Percentiles rank a stretch among this genome's conserved stretches.
Conservation (phyloP, 2,888 invertebrate species). For the Hirtodrosophila confusa region DNA sequence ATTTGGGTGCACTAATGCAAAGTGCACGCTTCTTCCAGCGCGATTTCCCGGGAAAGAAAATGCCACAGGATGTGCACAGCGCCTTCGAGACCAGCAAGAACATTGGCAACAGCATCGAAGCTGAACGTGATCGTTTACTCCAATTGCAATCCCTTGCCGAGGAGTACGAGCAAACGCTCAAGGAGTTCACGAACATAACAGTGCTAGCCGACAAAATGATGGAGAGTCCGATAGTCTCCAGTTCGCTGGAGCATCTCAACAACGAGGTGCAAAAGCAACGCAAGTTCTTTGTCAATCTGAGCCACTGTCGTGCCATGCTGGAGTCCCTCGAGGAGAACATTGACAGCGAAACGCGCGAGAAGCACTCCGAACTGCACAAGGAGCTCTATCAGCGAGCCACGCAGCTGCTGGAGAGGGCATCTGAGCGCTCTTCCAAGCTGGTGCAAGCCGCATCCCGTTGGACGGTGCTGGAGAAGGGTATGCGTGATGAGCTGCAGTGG, state of each 20-base stretch:
- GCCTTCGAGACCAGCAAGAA: slow-evolving; percentile 89
- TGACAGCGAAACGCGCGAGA: slow-evolving; percentile 90
- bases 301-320: slow-evolving; percentile 93
- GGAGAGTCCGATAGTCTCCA: slow-evolving; percentile 90
- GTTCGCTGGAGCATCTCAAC: slow-evolving; percentile 91
- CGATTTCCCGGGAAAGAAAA: slow-evolving; percentile 89
- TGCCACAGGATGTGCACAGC: slow-evolving; percentile 87
- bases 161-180: slow-evolving; percentile 94
- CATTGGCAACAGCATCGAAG: slow-evolving; percentile 88
- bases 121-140: slow-evolving; percentile 90
- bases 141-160: slow-evolving; percentile 91
- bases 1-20: slow-evolving; percentile 87
- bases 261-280: slow-evolving; percentile 95
- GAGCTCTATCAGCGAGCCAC: slow-evolving; percentile 91
- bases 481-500: slow-evolving; percentile 93
- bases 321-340: slow-evolving; percentile 94
- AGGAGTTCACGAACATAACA: slow-evolving; percentile 93
- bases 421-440: slow-evolving; percentile 92
- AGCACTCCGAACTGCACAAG: slow-evolving; percentile 90
- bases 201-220: slow-evolving; percentile 92
- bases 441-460: slow-evolving; percentile 93
- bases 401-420: slow-evolving; percentile 91
- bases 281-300: slow-evolving; percentile 94
- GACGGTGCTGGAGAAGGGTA: slow-evolving; percentile 91
- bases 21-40: slow-evolving; percentile 87